Conservation (phyloP, 2,113 vertebrate species). For the Ascaphus truei region DNA sequence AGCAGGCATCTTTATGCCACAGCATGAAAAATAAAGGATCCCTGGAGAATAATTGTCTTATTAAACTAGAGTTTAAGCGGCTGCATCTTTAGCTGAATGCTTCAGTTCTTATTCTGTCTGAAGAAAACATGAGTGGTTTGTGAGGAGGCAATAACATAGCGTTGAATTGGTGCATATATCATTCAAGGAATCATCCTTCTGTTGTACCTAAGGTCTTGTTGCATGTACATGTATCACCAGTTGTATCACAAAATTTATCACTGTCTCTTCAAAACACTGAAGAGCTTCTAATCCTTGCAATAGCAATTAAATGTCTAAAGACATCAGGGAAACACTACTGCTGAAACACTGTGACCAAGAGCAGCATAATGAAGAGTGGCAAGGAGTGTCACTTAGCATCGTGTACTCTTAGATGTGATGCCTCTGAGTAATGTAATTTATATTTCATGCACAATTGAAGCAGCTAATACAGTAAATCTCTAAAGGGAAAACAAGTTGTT, state of each 20-base stretch:
- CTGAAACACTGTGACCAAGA: conserved; percentile 59
- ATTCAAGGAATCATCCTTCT: too few species aligned
- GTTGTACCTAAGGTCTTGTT: neutral
- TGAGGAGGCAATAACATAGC: neutral
- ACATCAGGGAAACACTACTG: conserved; percentile 49
- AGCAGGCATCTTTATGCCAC: too few species aligned
- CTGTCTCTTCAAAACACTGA: conserved; percentile 17
- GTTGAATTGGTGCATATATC: too few species aligned
- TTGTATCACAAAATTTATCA: conserved; percentile 15
- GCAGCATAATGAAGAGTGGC: conserved; percentile 58
- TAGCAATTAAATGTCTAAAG: conserved; percentile 41
- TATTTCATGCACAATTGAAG: conserved; percentile 83
- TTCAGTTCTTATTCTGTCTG: neutral
- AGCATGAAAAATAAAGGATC: too few species aligned
- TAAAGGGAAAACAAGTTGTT: conserved; percentile 76
- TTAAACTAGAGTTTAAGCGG: too few species aligned
- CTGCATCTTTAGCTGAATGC: too few species aligned
- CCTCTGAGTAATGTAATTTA: conserved; percentile 78
- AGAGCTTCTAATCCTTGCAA: conserved; percentile 18
- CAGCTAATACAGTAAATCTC: conserved; percentile 80
- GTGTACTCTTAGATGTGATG: conserved; percentile 66
- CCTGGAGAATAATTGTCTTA: too few species aligned
- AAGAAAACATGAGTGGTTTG: neutral
- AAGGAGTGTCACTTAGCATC: conserved; percentile 69
- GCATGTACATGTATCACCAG: neutral